Evolutionary conservation across 1,140 invertebrate species (phyloP).

Genomic region (Scaptomyza graminum): DNA sequence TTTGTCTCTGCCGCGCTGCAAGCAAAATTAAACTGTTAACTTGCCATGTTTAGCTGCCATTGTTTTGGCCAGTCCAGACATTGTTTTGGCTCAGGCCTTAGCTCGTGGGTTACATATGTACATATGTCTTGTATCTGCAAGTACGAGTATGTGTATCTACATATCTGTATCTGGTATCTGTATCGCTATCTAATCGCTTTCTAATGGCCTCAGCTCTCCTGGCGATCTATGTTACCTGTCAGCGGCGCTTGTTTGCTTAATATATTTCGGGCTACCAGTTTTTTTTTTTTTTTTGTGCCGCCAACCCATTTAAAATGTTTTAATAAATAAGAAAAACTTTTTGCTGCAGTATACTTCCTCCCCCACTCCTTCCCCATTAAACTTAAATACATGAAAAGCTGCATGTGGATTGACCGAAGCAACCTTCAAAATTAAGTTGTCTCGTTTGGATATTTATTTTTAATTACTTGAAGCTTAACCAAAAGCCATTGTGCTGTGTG

Average conservation of each 20-base stretch:
- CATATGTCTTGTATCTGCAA: constrained; percentile 33
- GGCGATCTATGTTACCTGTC: constrained; percentile 79
- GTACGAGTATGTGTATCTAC: constrained; percentile 29
- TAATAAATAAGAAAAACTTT: constrained; percentile 82
- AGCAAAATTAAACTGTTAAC: constrained; percentile 82
- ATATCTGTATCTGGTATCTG: constrained; percentile 46
- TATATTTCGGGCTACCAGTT: constrained; percentile 58
- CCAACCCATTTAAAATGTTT: constrained; percentile 66
- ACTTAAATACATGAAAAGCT: constrained; percentile 72
- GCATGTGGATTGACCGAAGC: constrained; percentile 54
- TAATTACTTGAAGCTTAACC: constrained; percentile 57
- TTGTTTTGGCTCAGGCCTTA: constrained; percentile 51
- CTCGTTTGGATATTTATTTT: constrained; percentile 57
- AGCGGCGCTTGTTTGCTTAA: constrained; percentile 72
- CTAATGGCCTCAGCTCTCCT: constrained; percentile 69
- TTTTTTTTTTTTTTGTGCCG: constrained; percentile 28
- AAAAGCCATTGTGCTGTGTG: constrained; percentile 4
- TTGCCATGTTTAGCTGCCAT: constrained; percentile 82
- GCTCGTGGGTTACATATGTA: constrained; percentile 70
- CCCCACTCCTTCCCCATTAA: constrained; percentile 43
- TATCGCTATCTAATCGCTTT: constrained; percentile 83
- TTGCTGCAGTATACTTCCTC: constrained; percentile 29
- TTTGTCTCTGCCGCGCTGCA: constrained; percentile 59
- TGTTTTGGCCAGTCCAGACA: constrained; percentile 69
- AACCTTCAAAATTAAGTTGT: constrained; percentile 82